A percentile compares a stretch with the other conserved stretches of the same genome.
Evolutionary conservation across 2,888 invertebrate species (phyloP).

Genomic region (Neoitamus cyanurus): DNA sequence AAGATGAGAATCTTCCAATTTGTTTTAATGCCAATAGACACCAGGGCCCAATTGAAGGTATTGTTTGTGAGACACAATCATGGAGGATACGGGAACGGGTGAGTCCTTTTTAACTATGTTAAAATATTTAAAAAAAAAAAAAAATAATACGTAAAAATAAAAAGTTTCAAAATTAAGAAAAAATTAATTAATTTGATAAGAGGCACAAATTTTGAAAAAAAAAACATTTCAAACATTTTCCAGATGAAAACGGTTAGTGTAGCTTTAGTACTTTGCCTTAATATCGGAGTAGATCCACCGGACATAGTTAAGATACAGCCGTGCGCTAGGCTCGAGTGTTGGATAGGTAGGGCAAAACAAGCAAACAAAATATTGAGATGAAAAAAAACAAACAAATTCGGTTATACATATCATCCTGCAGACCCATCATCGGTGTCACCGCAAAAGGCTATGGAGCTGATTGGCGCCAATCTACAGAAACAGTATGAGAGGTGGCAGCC

Average conservation of each 20-base stretch:
- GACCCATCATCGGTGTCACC: conserved; percentile 90
- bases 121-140: not conserved
- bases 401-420: no score
- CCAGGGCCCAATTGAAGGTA: conserved; percentile 76
- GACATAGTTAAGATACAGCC: conserved; percentile 98
- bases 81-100: conserved; percentile 96
- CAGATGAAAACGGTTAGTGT: conserved; percentile 99
- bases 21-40: conserved; percentile 68
- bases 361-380: not conserved
- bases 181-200: no score
- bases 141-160: not conserved
- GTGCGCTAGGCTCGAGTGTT: conserved; percentile 94
- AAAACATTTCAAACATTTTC: no score
- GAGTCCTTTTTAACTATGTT: conserved; percentile 56
- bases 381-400: not conserved
- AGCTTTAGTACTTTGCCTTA: conserved; percentile 95
- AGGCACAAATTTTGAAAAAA: not conserved
- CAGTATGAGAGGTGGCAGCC: conserved; percentile 99
- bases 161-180: no score
- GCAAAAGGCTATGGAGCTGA: conserved; percentile 90
- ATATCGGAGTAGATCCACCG: conserved; percentile 99
- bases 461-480: conserved; percentile 90
- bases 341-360: conserved; percentile 85
- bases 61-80: conserved; percentile 75
- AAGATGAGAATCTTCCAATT: conserved; percentile 58